Evolutionary conservation across 2,888 invertebrate species (phyloP).

Genomic region (Troides helena): DNA sequence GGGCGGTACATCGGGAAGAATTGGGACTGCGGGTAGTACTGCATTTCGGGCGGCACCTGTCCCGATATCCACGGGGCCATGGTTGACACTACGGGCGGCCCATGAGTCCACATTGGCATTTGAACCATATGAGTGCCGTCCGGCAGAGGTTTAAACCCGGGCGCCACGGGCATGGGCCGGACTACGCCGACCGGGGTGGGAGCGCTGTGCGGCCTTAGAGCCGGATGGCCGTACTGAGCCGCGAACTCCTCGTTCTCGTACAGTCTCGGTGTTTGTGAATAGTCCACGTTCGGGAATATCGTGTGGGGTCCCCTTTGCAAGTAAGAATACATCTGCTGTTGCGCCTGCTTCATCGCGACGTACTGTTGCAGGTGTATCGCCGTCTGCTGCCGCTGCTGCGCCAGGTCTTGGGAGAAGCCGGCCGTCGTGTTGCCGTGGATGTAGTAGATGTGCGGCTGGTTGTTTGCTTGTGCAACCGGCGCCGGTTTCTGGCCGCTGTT

Average conservation of each 20-base stretch:
- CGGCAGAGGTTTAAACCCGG: constrained; percentile 53
- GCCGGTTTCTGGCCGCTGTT: constrained; percentile 47
- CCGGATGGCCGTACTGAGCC: constrained; percentile 63
- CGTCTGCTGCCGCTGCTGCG: constrained; percentile 73
- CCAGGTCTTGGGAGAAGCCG: constrained; percentile 58
- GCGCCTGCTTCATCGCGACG: constrained; percentile 78
- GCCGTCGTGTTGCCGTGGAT: constrained; percentile 65
- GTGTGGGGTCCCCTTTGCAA: constrained; percentile 70
- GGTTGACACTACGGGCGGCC: constrained; percentile 62
- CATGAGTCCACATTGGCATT: constrained; percentile 70
- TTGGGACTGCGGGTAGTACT: constrained; percentile 72
- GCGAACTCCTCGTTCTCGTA: constrained; percentile 64
- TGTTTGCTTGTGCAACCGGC: constrained; percentile 44
- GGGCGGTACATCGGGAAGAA: constrained; percentile 72
- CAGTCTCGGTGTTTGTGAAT: constrained; percentile 54
- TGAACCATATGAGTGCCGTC: constrained; percentile 67
- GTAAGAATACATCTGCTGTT: constrained; percentile 74
- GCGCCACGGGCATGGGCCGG: constrained; percentile 58
- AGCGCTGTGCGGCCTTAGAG: constrained; percentile 66
- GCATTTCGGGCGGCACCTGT: constrained; percentile 64
- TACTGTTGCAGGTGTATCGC: constrained; percentile 75
- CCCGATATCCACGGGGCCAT: constrained; percentile 68
- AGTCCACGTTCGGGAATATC: constrained; percentile 67
- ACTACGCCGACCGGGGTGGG: constrained; percentile 64
- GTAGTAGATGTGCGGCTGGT: constrained; percentile 69